Evolutionary conservation across 2,113 vertebrate species (phyloP), one percentile per base, ranked within the genome.

Genomic region (Budorcas taxicolor): DNA sequence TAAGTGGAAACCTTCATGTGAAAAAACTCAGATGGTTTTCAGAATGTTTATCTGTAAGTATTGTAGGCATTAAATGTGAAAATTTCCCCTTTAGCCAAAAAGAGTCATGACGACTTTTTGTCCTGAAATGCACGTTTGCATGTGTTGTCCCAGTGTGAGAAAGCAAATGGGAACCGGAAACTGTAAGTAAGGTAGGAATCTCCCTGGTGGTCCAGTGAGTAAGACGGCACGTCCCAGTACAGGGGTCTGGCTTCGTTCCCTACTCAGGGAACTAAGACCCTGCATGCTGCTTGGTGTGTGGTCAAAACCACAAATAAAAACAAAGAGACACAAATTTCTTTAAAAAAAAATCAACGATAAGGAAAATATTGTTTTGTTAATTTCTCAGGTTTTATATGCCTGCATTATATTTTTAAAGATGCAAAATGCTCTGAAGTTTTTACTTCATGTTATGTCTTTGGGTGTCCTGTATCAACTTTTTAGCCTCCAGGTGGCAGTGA

Each of bases 11-110:
- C 92, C 92, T 98, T 87, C 98, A 40, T 78, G 97, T 97, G 23
- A 99, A 99, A 98, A 99, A 99, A 94, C 99, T 99, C 21, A 99
- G 99, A 43, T 99, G 99, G 99, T 99, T 99, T 99, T 99, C 99
- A 19, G 99, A 99, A 94, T 99, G 99, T 97, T 99, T 99, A 93
- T 99, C 99, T 85, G 99, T 99, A 99, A 99, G 98, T 99, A 97
- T 96, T 94, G 45, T 19, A 33, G 50, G 94, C 87, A 82, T 17
- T 43, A 64, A 57, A 52, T 76, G 2, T 71, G 9, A 64, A 90
- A 29, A 60, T 78, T 94, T 67, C 45, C 71, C 23, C 29, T 23
- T 88, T 84, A 0, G 27, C 11, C 43, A 36, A 21, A 74, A 71
- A 25, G 31, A 86, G 9, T 55, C 21, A 29, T 43, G 17, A 3